Percentiles rank a stretch among this genome's conserved stretches.
phyloP scores from a whole-genome alignment of 2,888 invertebrate species.

The Folsomia manolachei region DNA sequence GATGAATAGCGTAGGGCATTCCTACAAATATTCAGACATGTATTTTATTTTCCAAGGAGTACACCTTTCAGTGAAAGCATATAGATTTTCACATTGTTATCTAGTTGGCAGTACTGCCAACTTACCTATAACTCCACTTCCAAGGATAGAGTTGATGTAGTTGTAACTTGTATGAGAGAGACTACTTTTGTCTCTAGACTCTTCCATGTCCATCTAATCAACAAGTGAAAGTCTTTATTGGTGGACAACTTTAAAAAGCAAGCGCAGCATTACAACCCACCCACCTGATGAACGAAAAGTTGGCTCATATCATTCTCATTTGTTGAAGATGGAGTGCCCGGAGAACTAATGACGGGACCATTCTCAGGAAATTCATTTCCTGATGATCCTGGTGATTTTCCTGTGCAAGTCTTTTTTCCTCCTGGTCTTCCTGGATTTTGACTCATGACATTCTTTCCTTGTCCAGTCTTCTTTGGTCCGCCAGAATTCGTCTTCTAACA shows the following conservation, averaged over 20 bases:
- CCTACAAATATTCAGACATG: conserved; percentile 56
- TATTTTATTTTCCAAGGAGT: too few species aligned
- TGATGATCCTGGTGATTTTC: not conserved
- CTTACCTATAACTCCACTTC: conserved; percentile 78
- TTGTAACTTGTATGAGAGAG: conserved; percentile 77
- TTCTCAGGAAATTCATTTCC: conserved; percentile 2
- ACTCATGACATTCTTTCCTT: too few species aligned
- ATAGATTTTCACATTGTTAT: too few species aligned
- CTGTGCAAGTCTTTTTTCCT: too few species aligned
- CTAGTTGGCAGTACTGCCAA: not conserved
- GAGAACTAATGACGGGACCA: not conserved
- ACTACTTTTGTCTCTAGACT: conserved; percentile 63
- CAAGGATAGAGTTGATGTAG: conserved; percentile 83
- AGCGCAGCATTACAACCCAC: not conserved
- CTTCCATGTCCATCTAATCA: conserved; percentile 55
- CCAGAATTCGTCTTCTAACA: too few species aligned
- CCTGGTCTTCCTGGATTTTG: conserved; percentile 3
- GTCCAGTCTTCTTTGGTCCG: too few species aligned
- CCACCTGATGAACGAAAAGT: conserved; percentile 41
- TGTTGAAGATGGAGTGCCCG: not conserved
- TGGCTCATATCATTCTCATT: conserved; percentile 43
- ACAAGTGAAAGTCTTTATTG: not conserved
- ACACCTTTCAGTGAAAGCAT: not conserved
- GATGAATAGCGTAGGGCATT: conserved; percentile 75
- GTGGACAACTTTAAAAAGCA: too few species aligned